Evolutionary conservation across 2,113 vertebrate genomes (phyloP), one percentile per base, ranked within the genome.

Genomic region (Malurus cyaneus): DNA sequence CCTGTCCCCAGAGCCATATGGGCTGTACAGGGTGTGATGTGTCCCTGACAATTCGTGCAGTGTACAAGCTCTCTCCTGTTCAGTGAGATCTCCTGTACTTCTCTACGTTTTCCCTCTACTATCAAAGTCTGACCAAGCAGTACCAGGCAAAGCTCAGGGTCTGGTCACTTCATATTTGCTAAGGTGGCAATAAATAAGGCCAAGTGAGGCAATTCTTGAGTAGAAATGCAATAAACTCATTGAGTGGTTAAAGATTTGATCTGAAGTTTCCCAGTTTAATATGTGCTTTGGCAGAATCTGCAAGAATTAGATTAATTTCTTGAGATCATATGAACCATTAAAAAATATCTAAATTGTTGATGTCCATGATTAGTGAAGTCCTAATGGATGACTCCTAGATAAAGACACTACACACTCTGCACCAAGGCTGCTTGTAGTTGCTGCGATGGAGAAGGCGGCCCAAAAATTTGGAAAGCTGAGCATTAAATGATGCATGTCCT

Each of bases 241-340:
- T 4, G 3, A 89, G 82, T 62, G 72, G 24, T 79, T 46, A 80
- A 78, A 92, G 60, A 87, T 69, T 73, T 81, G 31, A 86, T 82
- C 83, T 81, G 86, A 89, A 79, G 83, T 79, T 81, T 91, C 86
- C 91, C 89, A 71, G 50, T 73, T 96, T 86, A 88, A 7, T 76
- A 79, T 87, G 77, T 92, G 49, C 87, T 89, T 80, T 94, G 95
- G 92, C 94, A 92, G 78, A 79, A 89, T 72, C 79, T 61, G 44
- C 83, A 84, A 74, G 72, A 76, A 81, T 94, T 81, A 71, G 41
- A 83, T 36, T 64, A 6, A 84, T 80, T 87, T 89, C 54, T 94
- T 44, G 32, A 83, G 47, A 92, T 83, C 1, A 1, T 56, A 18
- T 9, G 44, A 76, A 65, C 42, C 57, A 50, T 71, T 82, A 62